Base-by-base conservation (phyloP, 2,888 invertebrate species). In the Colostygia pectinataria region DNA sequence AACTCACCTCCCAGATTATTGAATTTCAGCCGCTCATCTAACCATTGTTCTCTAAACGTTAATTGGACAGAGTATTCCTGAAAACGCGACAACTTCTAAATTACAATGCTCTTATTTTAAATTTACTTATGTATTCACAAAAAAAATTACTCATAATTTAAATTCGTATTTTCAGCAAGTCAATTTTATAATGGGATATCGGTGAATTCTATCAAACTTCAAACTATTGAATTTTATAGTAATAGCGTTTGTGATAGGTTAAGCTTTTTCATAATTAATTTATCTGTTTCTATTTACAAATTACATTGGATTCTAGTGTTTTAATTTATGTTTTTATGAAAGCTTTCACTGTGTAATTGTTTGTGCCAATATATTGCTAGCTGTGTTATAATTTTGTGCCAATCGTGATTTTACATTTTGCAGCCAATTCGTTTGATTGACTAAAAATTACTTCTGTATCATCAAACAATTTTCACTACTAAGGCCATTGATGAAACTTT, bases 61-160 rank as follows among this genome's bases (percentile, higher is more conserved):
- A 99, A 92, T 91, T 98, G 98, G 72, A 98, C 98, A 79, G 97
- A 98, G 93, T 98, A 99, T 93, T 99, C 98, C 97, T 97, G 93
- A 71, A 92, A 93, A 80, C 61, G 66, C 54, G 51, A 41, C 18
- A 48, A 23, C 18, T 44, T 39, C 9, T 42, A 8, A 46, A 40
- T 49, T 39, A 43, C 20, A 12, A 27, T 28, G 8, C 29, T 9
- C 23, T n/a, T 4, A 9, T 0, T 33, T 4, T 5, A 46, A 41
- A 39, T 45, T 52, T 6, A 28, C 12, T 2, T 39, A 46, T 49
- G 58, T 57, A 62, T 57, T 61, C 61, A 6, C 41, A 53, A 48
- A 57, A 74, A 73, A 67, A 37, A 41, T 47, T 48, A 55, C 40
- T 20, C 14, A 43, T 51, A 13, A 13, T 14, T 9, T 25, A 3